Base-by-base conservation (phyloP, 2,888 invertebrate species). In the Ceramica pisi region DNA sequence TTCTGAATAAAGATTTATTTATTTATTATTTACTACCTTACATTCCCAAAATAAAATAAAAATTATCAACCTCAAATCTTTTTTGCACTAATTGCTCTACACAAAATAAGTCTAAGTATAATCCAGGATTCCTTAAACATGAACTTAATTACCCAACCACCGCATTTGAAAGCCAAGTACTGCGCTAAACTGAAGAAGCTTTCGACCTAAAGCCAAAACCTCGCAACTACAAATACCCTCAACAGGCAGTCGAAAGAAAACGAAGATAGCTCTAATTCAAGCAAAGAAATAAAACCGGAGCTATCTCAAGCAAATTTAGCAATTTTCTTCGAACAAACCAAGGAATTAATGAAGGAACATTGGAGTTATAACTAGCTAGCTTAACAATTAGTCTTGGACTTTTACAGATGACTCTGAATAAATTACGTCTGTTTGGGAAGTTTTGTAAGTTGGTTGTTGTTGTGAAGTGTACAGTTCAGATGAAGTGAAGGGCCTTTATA, bases 291-390 rank as follows among this genome's bases (percentile, higher is more conserved):
- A 67, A 76, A 82, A 46, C 69, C 72, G 31, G 56, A 76, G 44
- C 55, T 46, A 62, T 67, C 69, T 55, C 44, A 35, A 51, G 64
- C 59, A 68, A 79, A 79, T 81, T 31, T 31, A 31, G 31, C 31
- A 31, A 31, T 31, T 75, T 64, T 69, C 73, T 73, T 83, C 56
- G 64, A 76, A 65, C 68, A 67, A 69, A 41, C 71, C 50, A 67
- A 71, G 62, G 56, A 66, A 77, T 70, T 81, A 83, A 83, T 74
- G 70, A 64, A 57, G 60, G 56, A 56, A 59, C 62, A 80, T 71
- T 66, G 53, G 62, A 70, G 60, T 69, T 67, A 72, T 80, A 82
- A 82, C 71, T 75, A 79, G 67, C 53, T 23, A 35, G 66, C 55
- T 66, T 51, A 79, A 79, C 64, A 81, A 80, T 80, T 81, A 62